phyloP scores from a whole-genome alignment of 2,888 invertebrate genomes.

The Stomorhina lunata region DNA sequence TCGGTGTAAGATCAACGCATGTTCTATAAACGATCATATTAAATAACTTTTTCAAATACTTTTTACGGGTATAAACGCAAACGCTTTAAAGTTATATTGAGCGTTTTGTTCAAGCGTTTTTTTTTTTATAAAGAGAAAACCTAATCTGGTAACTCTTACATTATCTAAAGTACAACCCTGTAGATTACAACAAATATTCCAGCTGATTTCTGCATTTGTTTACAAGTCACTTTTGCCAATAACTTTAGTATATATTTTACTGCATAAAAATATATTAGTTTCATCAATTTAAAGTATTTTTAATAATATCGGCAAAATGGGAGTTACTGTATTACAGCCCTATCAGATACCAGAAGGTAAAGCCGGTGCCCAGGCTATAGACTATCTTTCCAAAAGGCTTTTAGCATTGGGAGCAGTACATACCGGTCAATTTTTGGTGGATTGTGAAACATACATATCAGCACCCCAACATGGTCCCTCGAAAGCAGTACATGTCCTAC shows the following conservation, averaged over 20 bases:
- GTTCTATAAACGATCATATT: not conserved
- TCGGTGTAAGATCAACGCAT: not conserved
- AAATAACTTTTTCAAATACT: too few relatives aligned
- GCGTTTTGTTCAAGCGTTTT: not conserved
- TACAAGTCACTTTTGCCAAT: not conserved
- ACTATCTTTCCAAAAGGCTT: constrained; percentile 91
- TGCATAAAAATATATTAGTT: not conserved
- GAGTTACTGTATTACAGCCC: constrained; percentile 84
- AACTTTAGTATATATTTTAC: not conserved
- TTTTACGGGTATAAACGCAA: not conserved
- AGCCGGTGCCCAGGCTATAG: constrained; percentile 94
- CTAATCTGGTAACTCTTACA: not conserved
- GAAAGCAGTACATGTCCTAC: constrained; percentile 93
- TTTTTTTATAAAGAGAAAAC: not conserved
- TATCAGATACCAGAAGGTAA: constrained; percentile 93
- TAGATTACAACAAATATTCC: not conserved
- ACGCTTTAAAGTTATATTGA: not conserved
- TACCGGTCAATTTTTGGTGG: constrained; percentile 94
- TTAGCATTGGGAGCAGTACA: constrained; percentile 90
- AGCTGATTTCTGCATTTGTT: constrained; percentile 14
- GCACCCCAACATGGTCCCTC: constrained; percentile 85
- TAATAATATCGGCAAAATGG: constrained; percentile 70
- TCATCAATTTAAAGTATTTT: too few relatives aligned
- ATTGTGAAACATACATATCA: constrained; percentile 95
- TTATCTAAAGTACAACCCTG: not conserved